Evolutionary conservation across 2,797 vertebrate species (phyloP).

Genomic region (Pipistrellus nathusii): DNA sequence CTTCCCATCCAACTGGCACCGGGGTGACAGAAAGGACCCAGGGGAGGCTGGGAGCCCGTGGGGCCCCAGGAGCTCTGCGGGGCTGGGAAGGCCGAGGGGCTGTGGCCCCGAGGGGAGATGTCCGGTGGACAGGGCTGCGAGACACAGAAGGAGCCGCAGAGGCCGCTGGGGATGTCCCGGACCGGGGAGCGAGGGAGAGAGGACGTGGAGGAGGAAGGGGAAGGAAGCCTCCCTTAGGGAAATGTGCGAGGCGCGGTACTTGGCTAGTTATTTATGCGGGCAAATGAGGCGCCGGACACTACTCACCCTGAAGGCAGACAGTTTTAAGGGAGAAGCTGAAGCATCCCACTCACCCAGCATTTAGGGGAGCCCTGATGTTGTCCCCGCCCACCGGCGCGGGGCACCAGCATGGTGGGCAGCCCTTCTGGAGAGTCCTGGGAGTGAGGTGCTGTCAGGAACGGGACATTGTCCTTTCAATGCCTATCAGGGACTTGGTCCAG

Average conservation of each 20-base stretch:
- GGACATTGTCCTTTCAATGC: neutral
- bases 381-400: neutral
- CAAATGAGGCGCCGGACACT: neutral
- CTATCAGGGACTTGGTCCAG: neutral
- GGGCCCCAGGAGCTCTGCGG: neutral
- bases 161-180: too few relatives aligned
- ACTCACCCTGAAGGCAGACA: neutral
- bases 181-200: neutral
- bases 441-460: neutral
- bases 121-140: neutral
- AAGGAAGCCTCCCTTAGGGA: neutral
- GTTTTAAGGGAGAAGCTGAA: neutral
- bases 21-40: accelerated
- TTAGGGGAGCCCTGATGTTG: neutral
- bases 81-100: neutral
- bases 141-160: neutral
- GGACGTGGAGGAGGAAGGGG: neutral
- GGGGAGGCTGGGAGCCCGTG: accelerated
- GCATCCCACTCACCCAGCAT: too few relatives aligned
- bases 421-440: neutral
- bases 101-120: neutral
- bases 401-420: neutral
- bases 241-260: accelerated
- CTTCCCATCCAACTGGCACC: accelerated
- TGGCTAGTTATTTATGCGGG: neutral